Evolutionary conservation across 23 tunicate species (phyloP).

Genomic region (Diplosoma virens): DNA sequence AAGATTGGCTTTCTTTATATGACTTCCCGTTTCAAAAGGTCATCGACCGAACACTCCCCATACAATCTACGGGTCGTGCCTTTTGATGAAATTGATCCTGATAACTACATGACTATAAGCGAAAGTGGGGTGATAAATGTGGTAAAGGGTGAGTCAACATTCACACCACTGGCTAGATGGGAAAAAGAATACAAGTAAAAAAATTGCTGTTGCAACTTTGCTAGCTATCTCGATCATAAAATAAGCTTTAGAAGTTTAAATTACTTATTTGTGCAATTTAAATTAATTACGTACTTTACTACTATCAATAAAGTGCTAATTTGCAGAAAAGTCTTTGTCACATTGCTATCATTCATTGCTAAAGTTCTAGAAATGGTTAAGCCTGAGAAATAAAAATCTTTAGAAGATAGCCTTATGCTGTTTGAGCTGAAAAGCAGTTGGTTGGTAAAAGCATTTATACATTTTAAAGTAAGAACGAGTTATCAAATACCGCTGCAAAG

Average conservation of each 20-base stretch:
- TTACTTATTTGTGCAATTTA: background rate
- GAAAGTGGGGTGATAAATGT: constrained; percentile 58
- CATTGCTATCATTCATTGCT: too few species aligned
- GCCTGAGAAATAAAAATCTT: too few species aligned
- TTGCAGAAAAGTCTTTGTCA: too few species aligned
- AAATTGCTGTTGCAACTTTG: too few species aligned
- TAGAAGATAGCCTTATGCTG: too few species aligned
- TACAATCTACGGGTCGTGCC: constrained; percentile 74
- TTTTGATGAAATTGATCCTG: constrained; percentile 44
- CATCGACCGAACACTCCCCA: constrained; percentile 69
- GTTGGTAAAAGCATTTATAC: too few species aligned
- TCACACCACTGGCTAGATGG: constrained; percentile 83
- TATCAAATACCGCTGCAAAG: too few species aligned
- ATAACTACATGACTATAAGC: constrained; percentile 66
- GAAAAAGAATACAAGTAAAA: constrained; percentile 75
- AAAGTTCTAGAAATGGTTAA: too few species aligned
- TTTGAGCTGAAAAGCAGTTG: too few species aligned
- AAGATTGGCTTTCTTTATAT: constrained; percentile 73
- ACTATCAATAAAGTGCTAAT: background rate
- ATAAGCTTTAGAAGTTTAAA: background rate
- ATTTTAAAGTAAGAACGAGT: too few species aligned
- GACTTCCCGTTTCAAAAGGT: constrained; percentile 65
- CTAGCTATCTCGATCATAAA: too few species aligned
- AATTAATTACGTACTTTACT: background rate
- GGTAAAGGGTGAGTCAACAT: constrained; percentile 58